Percentiles rank a stretch among this genome's conserved stretches.
Conservation (phyloP, 1,140 invertebrate species). For the Hylaeus anthracinus region DNA sequence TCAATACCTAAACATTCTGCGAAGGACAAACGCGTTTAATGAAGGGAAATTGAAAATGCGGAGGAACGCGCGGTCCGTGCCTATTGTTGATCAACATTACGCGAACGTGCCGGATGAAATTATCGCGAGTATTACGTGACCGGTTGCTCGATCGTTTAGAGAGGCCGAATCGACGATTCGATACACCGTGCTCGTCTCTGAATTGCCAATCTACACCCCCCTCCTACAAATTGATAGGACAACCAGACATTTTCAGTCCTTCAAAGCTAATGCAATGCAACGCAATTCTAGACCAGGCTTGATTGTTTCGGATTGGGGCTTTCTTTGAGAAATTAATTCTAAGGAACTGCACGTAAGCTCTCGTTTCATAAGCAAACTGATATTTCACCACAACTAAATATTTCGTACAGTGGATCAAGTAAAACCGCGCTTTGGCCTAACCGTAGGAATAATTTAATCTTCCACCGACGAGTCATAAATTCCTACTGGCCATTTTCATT, state of each 20-base stretch:
- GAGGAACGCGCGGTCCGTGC: conserved; percentile 13
- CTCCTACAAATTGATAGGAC: too few relatives aligned
- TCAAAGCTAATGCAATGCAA: too few relatives aligned
- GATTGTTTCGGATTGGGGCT: too few relatives aligned
- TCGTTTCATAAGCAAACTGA: too few relatives aligned
- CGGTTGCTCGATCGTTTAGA: not conserved
- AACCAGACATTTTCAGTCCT: too few relatives aligned
- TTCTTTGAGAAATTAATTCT: too few relatives aligned
- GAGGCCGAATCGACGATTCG: not conserved
- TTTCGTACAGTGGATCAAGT: not conserved
- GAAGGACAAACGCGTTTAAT: conserved; percentile 58
- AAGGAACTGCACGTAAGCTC: too few relatives aligned
- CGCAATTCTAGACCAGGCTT: too few relatives aligned
- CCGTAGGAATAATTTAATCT: conserved; percentile 3
- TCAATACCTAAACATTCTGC: conserved; percentile 56
- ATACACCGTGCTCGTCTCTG: not conserved
- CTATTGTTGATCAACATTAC: conserved; percentile 36
- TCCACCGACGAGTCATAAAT: not conserved
- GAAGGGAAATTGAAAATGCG: conserved; percentile 61
- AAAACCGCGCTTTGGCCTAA: not conserved
- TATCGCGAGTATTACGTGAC: conserved; percentile 42
- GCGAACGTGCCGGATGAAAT: conserved; percentile 30
- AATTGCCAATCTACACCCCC: too few relatives aligned
- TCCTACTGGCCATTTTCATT: not conserved
- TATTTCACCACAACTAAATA: not conserved